Evolutionary conservation across 2,888 invertebrate species (phyloP).

Genomic region (Tetragnatha montana): DNA sequence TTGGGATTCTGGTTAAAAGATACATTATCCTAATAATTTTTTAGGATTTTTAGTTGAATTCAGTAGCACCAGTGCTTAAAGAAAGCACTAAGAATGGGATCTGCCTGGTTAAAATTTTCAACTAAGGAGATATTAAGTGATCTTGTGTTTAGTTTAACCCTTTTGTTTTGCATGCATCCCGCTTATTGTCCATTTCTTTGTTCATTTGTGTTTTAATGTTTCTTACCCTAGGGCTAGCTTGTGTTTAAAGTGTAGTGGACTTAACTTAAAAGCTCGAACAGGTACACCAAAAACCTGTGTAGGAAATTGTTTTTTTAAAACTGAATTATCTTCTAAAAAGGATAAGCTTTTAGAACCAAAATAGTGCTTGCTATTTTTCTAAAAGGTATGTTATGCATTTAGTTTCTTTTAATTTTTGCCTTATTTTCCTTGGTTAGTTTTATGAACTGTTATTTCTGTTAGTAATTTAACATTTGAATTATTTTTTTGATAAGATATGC

Average conservation of each 20-base stretch:
- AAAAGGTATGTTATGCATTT: slow-evolving; percentile 42
- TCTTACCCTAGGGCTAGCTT: slow-evolving; percentile 62
- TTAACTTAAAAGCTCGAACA: slow-evolving; percentile 46
- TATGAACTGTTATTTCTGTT: background rate
- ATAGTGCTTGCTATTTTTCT: slow-evolving; percentile 3
- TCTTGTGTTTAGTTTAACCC: background rate
- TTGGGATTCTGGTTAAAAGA: too few species aligned
- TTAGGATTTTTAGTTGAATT: too few species aligned
- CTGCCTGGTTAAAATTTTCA: too few species aligned
- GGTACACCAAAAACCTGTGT: slow-evolving; percentile 20
- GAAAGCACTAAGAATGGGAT: too few species aligned
- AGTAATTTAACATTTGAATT: too few species aligned
- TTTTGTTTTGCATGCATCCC: slow-evolving; percentile 26
- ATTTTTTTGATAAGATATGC: too few species aligned
- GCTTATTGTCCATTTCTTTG: slow-evolving; percentile 10
- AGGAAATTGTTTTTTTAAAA: slow-evolving; percentile 56
- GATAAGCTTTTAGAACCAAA: slow-evolving; percentile 27
- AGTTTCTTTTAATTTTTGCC: background rate
- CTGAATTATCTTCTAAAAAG: slow-evolving; percentile 39
- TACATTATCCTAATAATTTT: too few species aligned
- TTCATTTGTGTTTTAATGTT: slow-evolving; percentile 41
- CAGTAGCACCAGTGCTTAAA: too few species aligned
- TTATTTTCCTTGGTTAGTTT: too few species aligned
- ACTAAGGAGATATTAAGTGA: too few species aligned
- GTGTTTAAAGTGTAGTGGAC: slow-evolving; percentile 65